Evolutionary conservation across 1,140 invertebrate species (phyloP).

Genomic region (Caerostris darwini): DNA sequence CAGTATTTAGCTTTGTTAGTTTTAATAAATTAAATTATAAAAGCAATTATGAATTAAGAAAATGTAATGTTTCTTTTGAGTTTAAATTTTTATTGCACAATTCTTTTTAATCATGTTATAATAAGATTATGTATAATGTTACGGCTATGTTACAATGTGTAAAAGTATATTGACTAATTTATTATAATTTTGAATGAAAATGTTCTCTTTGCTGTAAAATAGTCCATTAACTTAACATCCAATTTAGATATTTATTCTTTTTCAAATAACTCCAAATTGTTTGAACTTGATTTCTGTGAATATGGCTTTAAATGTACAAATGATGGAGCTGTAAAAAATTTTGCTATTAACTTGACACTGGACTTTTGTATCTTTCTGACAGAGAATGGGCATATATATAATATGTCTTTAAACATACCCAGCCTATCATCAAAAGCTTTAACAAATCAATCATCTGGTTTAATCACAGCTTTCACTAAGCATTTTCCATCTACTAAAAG

Average conservation of each 20-base stretch:
- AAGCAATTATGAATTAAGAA: too few species aligned
- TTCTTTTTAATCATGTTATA: too few species aligned
- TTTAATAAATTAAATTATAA: too few species aligned
- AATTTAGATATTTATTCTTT: constrained; percentile 64
- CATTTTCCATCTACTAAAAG: constrained; percentile 60
- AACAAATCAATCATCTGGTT: background rate
- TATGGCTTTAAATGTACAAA: background rate
- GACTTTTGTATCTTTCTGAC: constrained; percentile 33
- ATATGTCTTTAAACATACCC: constrained; percentile 56
- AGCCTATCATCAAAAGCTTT: background rate
- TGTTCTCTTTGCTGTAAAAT: too few species aligned
- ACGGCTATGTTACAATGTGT: too few species aligned
- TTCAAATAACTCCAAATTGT: constrained; percentile 60
- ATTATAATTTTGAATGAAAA: too few species aligned
- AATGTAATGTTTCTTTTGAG: too few species aligned
- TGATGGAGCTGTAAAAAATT: constrained; percentile 3
- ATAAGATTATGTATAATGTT: too few species aligned
- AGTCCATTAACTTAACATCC: constrained; percentile 33
- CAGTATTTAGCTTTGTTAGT: too few species aligned
- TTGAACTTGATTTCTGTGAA: constrained; percentile 43
- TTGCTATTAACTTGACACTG: constrained; percentile 40
- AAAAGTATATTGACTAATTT: too few species aligned
- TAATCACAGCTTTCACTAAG: constrained; percentile 71
- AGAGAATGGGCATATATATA: constrained; percentile 40
- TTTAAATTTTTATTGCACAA: too few species aligned